A percentile compares a stretch with the other conserved stretches of the same genome.
These are phyloP conservation scores for Morpho helenor DNA, from an alignment of 2,888 invertebrate species.

Conservation along the genomic window DNA sequence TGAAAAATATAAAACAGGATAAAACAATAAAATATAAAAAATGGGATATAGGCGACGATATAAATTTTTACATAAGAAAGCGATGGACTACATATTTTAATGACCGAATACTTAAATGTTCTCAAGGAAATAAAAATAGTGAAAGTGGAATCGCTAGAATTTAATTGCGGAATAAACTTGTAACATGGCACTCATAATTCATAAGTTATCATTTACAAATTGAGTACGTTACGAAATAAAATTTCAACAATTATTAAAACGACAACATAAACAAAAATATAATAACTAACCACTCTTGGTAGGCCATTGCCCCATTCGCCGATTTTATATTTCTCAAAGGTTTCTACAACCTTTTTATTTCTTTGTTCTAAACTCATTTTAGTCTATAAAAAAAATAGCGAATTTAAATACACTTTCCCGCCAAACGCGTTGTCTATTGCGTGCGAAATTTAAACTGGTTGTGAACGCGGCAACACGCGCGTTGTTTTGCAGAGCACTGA, in stretches of 20 bases:
- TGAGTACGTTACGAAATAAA: conserved; percentile 3
- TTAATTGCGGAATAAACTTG: conserved; percentile 6
- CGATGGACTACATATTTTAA: not conserved
- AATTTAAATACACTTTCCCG: conserved; percentile 49
- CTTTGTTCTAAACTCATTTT: conserved; percentile 69
- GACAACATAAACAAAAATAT: conserved; percentile 34
- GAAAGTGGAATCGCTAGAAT: conserved; percentile 15
- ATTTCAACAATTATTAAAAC: not conserved
- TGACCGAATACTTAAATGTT: not conserved
- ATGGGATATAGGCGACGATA: too few species aligned
- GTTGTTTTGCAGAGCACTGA: conserved; percentile 50
- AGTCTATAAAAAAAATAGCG: conserved; percentile 29
- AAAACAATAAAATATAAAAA: too few species aligned
- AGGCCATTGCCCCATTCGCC: conserved; percentile 59
- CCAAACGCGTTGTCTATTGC: conserved; percentile 36
- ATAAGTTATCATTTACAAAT: not conserved
- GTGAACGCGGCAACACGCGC: conserved; percentile 48
- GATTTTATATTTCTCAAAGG: conserved; percentile 68
- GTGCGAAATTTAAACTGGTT: conserved; percentile 41
- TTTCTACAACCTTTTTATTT: conserved; percentile 66
- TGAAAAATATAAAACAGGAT: too few species aligned
- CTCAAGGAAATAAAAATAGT: conserved; percentile 17
- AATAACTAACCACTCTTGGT: conserved; percentile 51
- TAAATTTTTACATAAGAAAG: conserved; percentile 3
- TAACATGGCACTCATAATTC: conserved; percentile 1